These are phyloP conservation scores for Cryptus viduatorius DNA, from an alignment of 2,888 invertebrate genomes.

Conservation along the genomic window DNA sequence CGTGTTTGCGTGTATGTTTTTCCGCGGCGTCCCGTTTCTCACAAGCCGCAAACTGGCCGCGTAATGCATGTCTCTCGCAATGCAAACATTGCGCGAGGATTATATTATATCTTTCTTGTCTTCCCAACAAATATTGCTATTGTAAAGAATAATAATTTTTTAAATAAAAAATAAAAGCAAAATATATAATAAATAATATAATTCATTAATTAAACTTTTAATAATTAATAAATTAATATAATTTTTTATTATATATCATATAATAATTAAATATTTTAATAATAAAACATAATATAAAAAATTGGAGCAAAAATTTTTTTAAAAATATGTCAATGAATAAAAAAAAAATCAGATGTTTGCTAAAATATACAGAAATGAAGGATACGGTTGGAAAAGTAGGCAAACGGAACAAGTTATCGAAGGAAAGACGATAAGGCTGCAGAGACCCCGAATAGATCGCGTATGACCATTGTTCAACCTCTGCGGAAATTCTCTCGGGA, in stretches of 20 bases:
- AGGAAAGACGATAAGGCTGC: background rate
- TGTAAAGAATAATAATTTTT: constrained; percentile 16
- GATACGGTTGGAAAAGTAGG: constrained; percentile 10
- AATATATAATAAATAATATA: background rate
- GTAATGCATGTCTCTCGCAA: constrained; percentile 60
- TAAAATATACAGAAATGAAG: background rate
- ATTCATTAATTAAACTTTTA: too few relatives aligned
- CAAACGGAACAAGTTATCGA: constrained; percentile 34
- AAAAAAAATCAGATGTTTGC: background rate
- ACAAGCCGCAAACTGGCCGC: constrained; percentile 62
- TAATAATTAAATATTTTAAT: background rate
- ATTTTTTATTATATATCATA: too few relatives aligned
- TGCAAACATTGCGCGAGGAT: constrained; percentile 62
- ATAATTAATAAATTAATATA: too few relatives aligned
- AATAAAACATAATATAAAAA: constrained; percentile 19
- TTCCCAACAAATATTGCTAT: background rate
- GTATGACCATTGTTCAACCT: constrained; percentile 22
- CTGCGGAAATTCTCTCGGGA: constrained; percentile 27
- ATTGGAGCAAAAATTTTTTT: background rate
- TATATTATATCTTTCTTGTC: constrained; percentile 48
- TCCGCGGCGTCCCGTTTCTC: constrained; percentile 58
- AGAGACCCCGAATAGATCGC: background rate
- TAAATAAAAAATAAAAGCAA: background rate
- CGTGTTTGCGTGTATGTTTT: constrained; percentile 3
- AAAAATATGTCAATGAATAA: too few relatives aligned